These are phyloP conservation scores for Schizopygopsis malacanthus DNA, from an alignment of 2,797 vertebrate genomes.

Conservation along the genomic window DNA sequence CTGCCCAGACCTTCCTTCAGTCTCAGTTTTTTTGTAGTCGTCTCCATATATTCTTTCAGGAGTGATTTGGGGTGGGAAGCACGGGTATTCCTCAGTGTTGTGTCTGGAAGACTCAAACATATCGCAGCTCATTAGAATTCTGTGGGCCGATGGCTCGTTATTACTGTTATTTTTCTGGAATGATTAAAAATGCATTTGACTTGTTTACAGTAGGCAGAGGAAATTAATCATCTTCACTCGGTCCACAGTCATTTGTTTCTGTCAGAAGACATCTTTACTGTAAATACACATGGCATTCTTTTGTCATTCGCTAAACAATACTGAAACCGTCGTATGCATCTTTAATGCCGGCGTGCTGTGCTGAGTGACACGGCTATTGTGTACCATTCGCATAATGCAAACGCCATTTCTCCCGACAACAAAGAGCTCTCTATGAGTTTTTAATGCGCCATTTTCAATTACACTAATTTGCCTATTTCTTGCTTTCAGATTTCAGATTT, in stretches of 20 bases:
- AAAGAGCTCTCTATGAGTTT: slow-evolving; percentile 29
- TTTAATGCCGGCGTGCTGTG: slow-evolving; percentile 56
- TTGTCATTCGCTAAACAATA: slow-evolving; percentile 10
- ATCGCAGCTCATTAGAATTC: slow-evolving; percentile 54
- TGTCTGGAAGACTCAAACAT: slow-evolving; percentile 29
- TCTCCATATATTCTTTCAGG: background rate
- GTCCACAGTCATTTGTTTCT: slow-evolving; percentile 49
- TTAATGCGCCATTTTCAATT: slow-evolving; percentile 33
- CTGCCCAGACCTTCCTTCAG: background rate
- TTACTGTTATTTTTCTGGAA: slow-evolving; percentile 42
- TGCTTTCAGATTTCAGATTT: background rate
- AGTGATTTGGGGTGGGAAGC: background rate
- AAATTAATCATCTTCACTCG: slow-evolving; percentile 50
- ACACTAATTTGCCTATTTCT: slow-evolving; percentile 32
- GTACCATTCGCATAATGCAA: slow-evolving; percentile 5
- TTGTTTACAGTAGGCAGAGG: slow-evolving; percentile 45
- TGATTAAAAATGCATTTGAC: slow-evolving; percentile 53
- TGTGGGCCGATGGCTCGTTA: slow-evolving; percentile 29
- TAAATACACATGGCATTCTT: slow-evolving; percentile 35
- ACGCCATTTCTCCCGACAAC: slow-evolving; percentile 9
- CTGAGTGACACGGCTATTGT: slow-evolving; percentile 37
- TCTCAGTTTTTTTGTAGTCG: background rate
- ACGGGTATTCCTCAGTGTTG: background rate
- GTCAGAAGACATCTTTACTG: slow-evolving; percentile 52
- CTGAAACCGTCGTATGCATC: slow-evolving; percentile 47